Evolutionary conservation across 2,888 invertebrate genomes (phyloP).

Genomic region (Agonopterix subpropinquella): DNA sequence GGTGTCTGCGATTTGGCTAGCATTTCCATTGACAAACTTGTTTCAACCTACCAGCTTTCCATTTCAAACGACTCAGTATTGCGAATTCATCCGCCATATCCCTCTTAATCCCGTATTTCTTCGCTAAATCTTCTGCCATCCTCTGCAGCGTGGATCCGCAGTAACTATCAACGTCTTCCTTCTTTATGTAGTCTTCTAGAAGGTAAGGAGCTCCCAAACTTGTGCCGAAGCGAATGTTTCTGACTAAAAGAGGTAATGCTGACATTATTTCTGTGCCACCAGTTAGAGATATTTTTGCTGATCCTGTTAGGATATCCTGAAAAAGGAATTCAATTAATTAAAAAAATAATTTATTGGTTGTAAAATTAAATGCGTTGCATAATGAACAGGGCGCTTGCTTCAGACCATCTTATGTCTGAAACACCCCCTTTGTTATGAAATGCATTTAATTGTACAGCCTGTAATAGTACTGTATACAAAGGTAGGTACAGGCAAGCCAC

Average conservation of each 20-base stretch:
- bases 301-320: conserved; percentile 89
- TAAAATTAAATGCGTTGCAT: too few relatives aligned
- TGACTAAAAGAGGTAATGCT: conserved; percentile 86
- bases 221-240: conserved; percentile 93
- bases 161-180: conserved; percentile 80
- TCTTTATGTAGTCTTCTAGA: conserved; percentile 83
- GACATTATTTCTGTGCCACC: conserved; percentile 98
- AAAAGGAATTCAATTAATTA: conserved; percentile 15
- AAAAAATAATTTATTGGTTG: neutral
- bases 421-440: too few relatives aligned
- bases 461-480: neutral
- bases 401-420: too few relatives aligned
- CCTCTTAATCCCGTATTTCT: conserved; percentile 82
- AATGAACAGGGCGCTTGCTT: too few relatives aligned
- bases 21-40: neutral
- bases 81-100: conserved; percentile 90
- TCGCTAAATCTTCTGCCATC: conserved; percentile 91
- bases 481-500: too few relatives aligned
- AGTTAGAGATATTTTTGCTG: conserved; percentile 87
- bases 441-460: too few relatives aligned
- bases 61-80: conserved; percentile 85
- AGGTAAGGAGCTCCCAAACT: conserved; percentile 82
- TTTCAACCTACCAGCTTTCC: conserved; percentile 81
- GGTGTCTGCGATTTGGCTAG: neutral
- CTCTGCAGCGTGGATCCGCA: conserved; percentile 91